Evolutionary conservation across 2,797 vertebrate genomes (phyloP).

Genomic region (Centroberyx gerrardi): DNA sequence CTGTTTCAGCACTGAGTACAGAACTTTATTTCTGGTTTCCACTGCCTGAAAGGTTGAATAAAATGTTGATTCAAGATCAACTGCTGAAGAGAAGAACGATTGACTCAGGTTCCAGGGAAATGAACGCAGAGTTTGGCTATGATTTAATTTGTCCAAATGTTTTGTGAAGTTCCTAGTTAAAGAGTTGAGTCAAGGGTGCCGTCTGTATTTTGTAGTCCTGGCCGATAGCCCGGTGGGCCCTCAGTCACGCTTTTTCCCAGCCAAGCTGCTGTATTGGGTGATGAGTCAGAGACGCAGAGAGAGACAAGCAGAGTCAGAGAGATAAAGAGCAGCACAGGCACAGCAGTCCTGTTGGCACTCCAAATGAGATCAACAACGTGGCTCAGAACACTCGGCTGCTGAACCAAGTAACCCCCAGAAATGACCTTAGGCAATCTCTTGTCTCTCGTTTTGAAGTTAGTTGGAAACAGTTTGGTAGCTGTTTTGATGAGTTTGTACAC

Average conservation of each 20-base stretch:
- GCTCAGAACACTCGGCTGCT: constrained; percentile 23
- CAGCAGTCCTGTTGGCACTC: constrained; percentile 43
- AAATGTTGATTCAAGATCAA: background rate
- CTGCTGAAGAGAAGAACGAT: no score
- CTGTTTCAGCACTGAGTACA: constrained; percentile 1
- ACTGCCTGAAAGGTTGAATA: background rate
- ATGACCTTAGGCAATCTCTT: constrained; percentile 13
- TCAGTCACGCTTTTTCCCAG: constrained; percentile 49
- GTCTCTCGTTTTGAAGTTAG: constrained; percentile 44
- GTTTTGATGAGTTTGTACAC: constrained; percentile 53
- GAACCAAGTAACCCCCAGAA: constrained; percentile 1
- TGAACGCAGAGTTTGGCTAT: background rate
- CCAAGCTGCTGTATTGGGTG: constrained; percentile 40
- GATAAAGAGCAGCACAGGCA: constrained; percentile 45
- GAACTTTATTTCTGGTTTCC: constrained; percentile 20
- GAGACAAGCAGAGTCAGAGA: constrained; percentile 50
- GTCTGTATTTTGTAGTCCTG: constrained; percentile 51
- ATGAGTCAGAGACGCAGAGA: constrained; percentile 63
- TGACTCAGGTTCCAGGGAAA: background rate
- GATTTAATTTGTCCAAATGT: constrained; percentile 25
- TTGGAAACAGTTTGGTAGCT: constrained; percentile 17
- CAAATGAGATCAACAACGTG: constrained; percentile 37
- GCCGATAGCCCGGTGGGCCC: constrained; percentile 42
- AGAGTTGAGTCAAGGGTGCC: constrained; percentile 48
- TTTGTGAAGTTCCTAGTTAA: constrained; percentile 28